Conservation (phyloP, 2,888 invertebrate species). For the Tenodera sinensis region DNA sequence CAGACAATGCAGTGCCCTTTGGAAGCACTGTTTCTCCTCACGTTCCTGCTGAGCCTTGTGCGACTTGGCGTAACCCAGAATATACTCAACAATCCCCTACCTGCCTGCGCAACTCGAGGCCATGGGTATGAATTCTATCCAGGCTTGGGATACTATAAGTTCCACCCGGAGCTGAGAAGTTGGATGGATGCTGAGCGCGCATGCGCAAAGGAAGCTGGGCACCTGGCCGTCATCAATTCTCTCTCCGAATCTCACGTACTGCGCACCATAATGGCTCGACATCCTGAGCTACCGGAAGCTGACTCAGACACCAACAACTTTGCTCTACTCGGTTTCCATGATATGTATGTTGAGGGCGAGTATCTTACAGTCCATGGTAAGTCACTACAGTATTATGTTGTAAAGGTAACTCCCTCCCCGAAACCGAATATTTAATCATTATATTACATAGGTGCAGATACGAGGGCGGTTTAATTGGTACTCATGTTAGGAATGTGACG, state of each 20-base stretch:
- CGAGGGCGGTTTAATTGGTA: no score
- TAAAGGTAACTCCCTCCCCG: no score
- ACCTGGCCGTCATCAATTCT: slow-evolving; percentile 11
- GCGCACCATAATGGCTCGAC: neutral
- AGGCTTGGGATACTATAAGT: slow-evolving; percentile 2
- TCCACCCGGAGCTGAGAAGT: neutral
- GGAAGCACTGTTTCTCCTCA: neutral
- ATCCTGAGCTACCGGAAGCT: neutral
- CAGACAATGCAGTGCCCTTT: neutral
- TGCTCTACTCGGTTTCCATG: slow-evolving; percentile 11
- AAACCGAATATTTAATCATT: no score
- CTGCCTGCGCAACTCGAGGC: neutral
- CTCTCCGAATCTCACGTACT: neutral
- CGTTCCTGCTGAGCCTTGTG: neutral
- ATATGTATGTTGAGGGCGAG: slow-evolving; percentile 11
- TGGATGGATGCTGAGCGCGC: neutral
- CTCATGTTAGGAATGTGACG: no score
- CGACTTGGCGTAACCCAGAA: neutral
- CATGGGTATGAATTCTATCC: neutral
- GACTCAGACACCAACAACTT: neutral
- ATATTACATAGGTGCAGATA: no score
- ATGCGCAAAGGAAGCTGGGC: neutral
- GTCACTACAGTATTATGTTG: neutral
- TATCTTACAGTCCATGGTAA: slow-evolving; percentile 15
- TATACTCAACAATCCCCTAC: neutral